Conservation (phyloP, 1,140 invertebrate species). For the Druon quercuslanigerum region DNA sequence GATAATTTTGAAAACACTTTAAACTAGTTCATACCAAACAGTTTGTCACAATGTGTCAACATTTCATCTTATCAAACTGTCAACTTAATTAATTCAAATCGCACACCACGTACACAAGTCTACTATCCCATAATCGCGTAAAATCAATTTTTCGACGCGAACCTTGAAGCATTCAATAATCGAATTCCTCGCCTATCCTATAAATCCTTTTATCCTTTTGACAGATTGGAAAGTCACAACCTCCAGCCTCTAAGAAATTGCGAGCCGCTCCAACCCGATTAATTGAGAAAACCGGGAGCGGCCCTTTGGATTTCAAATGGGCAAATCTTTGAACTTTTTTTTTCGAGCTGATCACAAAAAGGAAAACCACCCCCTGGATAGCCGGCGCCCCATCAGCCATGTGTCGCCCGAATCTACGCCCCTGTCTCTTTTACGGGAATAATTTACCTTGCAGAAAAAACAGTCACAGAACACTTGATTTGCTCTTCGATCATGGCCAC, state of each 20-base stretch:
- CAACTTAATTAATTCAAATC: conserved; percentile 8
- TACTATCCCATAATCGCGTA: background rate
- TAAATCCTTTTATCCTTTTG: background rate
- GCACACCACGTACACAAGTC: background rate
- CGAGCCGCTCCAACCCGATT: background rate
- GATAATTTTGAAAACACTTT: background rate
- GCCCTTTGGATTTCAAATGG: background rate
- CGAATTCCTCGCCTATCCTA: no score
- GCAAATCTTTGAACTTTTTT: background rate
- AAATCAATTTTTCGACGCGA: background rate
- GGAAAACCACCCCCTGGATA: conserved; percentile 28
- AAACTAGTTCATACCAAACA: background rate
- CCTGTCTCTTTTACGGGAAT: conserved; percentile 27
- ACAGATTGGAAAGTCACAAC: background rate
- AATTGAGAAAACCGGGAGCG: background rate
- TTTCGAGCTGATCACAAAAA: conserved; percentile 5
- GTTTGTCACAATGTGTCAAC: conserved; percentile 1
- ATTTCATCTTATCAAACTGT: background rate
- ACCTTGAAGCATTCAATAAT: no score
- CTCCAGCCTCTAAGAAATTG: background rate
- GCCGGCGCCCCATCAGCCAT: conserved; percentile 25
- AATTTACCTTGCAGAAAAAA: conserved; percentile 3
- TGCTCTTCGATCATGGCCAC: background rate
- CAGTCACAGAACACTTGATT: background rate
- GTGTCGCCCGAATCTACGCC: conserved; percentile 17